Evolutionary conservation across 1,140 invertebrate genomes (phyloP), one percentile per base, ranked within the genome.

Genomic region (Cataglyphis hispanica): DNA sequence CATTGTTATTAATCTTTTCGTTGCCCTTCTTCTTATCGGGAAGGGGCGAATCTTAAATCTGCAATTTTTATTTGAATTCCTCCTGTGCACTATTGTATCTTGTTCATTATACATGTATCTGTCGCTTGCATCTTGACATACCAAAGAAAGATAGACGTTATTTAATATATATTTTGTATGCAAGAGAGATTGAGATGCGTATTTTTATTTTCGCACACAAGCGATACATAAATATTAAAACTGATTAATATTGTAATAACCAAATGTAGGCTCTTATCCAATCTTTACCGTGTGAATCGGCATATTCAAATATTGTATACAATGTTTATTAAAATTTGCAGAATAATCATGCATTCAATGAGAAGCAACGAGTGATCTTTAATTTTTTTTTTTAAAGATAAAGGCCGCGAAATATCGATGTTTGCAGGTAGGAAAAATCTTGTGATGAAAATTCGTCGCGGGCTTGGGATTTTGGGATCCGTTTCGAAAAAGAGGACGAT

Each of bases 381-480:
- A 77, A 16, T 66, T 76, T 72, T 61, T 70, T 2, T 25, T 13
- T 60, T 34, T 34, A 34, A 56, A 63, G 56, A 25, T 50, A 64
- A 50, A 40, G 34, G 43, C 50, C 84, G 75, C 67, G 46, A 58
- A 87, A 86, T 64, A 85, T 75, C n/a, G 16, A 64, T 16, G 58
- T 70, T 72, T 66, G 70, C 87, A 89, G 87, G 85, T 90, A 87
- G 80, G 80, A 37, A 27, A 50, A 50, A 56, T 10, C 56, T 75
- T 25, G 43, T 56, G 60, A 25, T 61, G 74, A 72, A 90, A 86
- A 89, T 64, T 84, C 61, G 70, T 27, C 80, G 83, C 64, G 63
- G 81, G 83, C 72, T 87, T 84, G 53, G 85, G 87, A 91, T 90
- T 72, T 87, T 84, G 53, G 85, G 87, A 91, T 90, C 83, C 87